Conservation (phyloP, 2,888 invertebrate genomes). For the Ctena decussata region DNA sequence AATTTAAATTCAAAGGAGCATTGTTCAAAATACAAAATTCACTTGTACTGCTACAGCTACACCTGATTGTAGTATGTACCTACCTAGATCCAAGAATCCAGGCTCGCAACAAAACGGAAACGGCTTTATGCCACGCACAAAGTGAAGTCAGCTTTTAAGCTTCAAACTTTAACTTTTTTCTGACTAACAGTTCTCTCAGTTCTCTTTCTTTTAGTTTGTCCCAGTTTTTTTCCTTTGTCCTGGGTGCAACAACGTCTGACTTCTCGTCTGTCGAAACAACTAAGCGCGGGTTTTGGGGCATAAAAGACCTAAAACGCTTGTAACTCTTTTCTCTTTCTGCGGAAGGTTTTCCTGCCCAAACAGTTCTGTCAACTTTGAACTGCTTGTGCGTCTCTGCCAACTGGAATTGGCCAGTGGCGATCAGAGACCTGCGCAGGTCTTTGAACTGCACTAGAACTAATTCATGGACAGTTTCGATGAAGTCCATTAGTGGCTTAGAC, state of each 20-base stretch:
- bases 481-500: not conserved
- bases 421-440: slow-evolving; percentile 17
- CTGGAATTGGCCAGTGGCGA: slow-evolving; percentile 5
- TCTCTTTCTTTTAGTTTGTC: not conserved
- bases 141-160: no score
- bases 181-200: not conserved
- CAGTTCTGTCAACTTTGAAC: slow-evolving; percentile 22
- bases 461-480: no score
- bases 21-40: no score
- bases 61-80: no score
- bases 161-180: no score
- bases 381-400: not conserved
- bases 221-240: slow-evolving; percentile 9
- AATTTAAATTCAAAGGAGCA: no score
- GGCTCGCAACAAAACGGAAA: no score
- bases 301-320: not conserved
- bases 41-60: no score
- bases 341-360: slow-evolving; percentile 30
- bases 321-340: slow-evolving; percentile 4
- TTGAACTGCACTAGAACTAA: slow-evolving; percentile 22
- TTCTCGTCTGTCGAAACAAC: slow-evolving; percentile 23
- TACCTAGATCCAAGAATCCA: no score
- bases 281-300: not conserved
- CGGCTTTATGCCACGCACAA: no score
- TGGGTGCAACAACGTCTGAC: slow-evolving; percentile 30